Evolutionary conservation across 2,797 vertebrate species (phyloP), one percentile per base, ranked within the genome.

Genomic region (Macropodus opercularis): DNA sequence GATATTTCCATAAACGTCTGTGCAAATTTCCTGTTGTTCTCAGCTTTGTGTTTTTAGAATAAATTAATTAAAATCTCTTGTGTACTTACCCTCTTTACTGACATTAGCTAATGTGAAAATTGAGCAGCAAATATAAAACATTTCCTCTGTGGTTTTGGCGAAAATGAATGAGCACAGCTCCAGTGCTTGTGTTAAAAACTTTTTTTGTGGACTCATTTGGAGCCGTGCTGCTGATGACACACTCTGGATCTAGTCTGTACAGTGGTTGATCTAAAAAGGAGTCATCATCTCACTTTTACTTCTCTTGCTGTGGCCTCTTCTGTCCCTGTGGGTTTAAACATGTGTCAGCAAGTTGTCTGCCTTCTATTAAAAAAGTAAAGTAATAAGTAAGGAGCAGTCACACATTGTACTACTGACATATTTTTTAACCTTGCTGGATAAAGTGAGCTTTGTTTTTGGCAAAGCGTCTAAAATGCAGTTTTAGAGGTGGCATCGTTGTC

Each of bases 341-440:
- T 86, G 82, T 78, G 80, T 88, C 91, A 89, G 66, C 70, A 22
- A 75, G 85, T 80, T 85, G 80, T 86, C 56, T 47, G 49, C 50
- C 26, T 47, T 43, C 32, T 8, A 14, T 23, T 8, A 41, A 55
- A 41, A 56, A 47, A 35, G n/a, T n/a, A 15, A 23, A 59, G 42
- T 18, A 60, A 27, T 13, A 1, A 47, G 11, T 3, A 41, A 66
- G 67, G n/a, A 63, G 35, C 43, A 11, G 35, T 31, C 14, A 21
- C 6, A 10, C 12, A 3, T 40, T 55, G 36, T 47, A 48, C 49
- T 57, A 34, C 19, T 32, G 29, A 60, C 52, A 18, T 63, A 42
- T 53, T 21, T 14, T 35, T 26, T 23, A 47, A 73, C 23, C 26
- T 42, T 32, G 7, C 18, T 24, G 15, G n/a, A 40, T 57, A 1